Evolutionary conservation across 2,797 vertebrate species (phyloP), one percentile per base, ranked within the genome.

Genomic region (Amblyraja radiata): DNA sequence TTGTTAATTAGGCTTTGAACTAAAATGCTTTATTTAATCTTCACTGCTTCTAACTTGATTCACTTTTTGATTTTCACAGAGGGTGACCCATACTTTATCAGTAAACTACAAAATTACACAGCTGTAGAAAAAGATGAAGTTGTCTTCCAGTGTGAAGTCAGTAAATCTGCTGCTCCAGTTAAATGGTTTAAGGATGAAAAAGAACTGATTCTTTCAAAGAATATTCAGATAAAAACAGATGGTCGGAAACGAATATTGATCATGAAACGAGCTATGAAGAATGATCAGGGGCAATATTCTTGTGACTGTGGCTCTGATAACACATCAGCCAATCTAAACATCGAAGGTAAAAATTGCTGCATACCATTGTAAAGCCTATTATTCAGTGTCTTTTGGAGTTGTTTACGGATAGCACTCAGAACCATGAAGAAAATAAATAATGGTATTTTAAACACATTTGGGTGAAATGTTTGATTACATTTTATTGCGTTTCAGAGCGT

Each of bases 141-240:
- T 79, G 94, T 97, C 93, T 96, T 99, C 93, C 97, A 97, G 84
- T 99, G 99, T 93, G 98, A 99, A 95, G 96, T 99, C 93, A 99
- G 98, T 96, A 99, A 99, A 95, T 93, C 97, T 28, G 94, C 96
- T 8, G 98, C 97, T 0, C 97, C 98, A 0, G 98, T 99, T 93
- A 99, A 98, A 94, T 99, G 99, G 99, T 97, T 98, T 95, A 99
- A 99, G 94, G 98, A 98, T n/a, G 98, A 97, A 5, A 96, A 98
- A 46, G 98, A 97, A 95, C 96, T 99, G 94, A 97, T 95, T 63
- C 98, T 98, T 1, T 99, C 98, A 93, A 99, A 98, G 96, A 98
- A 98, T 93, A 96, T 97, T 0, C 86, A 96, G 71, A 97, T 99
- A 94, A 97, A 96, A 94, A 94, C 96, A 0, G 99, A 99, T 0